These are phyloP conservation scores for Stichopus chloronotus DNA, from an alignment of 35 echinoderm and acorn worm species.

Conservation along the genomic window DNA sequence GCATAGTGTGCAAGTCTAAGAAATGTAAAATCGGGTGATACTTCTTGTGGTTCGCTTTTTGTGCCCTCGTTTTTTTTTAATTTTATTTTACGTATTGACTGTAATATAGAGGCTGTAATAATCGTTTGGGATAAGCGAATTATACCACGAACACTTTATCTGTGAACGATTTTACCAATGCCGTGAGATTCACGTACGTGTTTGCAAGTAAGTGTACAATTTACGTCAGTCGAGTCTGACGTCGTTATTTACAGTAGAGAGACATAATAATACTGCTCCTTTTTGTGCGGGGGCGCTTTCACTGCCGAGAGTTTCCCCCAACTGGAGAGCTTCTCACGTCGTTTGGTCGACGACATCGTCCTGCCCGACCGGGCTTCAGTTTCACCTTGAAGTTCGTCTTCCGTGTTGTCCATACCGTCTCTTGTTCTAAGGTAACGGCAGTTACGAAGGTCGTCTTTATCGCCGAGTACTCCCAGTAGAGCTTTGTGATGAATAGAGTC, in stretches of 20 bases:
- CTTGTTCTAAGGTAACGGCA: slow-evolving; percentile 23
- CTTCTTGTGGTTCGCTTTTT: too few relatives aligned
- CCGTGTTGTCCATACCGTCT: background rate
- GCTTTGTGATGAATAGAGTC: slow-evolving; percentile 36
- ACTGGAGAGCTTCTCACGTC: slow-evolving; percentile 39
- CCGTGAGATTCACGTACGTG: background rate
- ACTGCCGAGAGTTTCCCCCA: slow-evolving; percentile 18
- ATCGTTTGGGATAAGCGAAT: too few relatives aligned
- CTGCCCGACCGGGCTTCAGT: background rate
- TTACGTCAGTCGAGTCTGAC: background rate
- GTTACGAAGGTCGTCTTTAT: slow-evolving; percentile 27
- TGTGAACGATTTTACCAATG: too few relatives aligned
- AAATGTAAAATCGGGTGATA: too few relatives aligned
- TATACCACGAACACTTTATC: too few relatives aligned
- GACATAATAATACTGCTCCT: slow-evolving; percentile 25
- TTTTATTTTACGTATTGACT: too few relatives aligned
- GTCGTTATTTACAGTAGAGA: background rate
- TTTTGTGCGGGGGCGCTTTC: background rate
- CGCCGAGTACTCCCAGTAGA: background rate
- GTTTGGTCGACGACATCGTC: background rate
- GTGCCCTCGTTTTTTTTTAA: too few relatives aligned
- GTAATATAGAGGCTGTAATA: too few relatives aligned
- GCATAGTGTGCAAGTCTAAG: too few relatives aligned
- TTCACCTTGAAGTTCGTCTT: background rate
- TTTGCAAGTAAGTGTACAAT: background rate